Conservation (phyloP, 1,140 invertebrate species). For the Melitaea cinxia region DNA sequence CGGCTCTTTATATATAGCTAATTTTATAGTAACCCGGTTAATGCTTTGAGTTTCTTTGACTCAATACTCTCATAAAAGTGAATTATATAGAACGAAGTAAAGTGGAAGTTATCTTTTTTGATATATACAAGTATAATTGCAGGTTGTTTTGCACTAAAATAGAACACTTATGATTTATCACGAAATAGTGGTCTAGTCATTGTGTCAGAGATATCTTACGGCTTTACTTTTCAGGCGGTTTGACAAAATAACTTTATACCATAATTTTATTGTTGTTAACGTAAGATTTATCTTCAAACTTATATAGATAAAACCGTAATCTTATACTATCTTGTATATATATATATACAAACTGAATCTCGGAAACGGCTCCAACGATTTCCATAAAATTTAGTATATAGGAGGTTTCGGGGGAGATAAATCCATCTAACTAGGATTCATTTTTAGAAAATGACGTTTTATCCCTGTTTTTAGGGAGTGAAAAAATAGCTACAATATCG, state of each 20-base stretch:
- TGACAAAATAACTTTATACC: slow-evolving; percentile 1
- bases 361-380: too few species aligned
- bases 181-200: background rate
- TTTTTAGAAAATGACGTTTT: too few species aligned
- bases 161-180: slow-evolving; percentile 23
- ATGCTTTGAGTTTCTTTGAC: slow-evolving; percentile 15
- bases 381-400: too few species aligned
- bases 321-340: too few species aligned
- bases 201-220: slow-evolving; percentile 1
- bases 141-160: slow-evolving; percentile 4
- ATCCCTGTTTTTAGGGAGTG: too few species aligned
- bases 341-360: too few species aligned
- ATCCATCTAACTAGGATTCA: too few species aligned
- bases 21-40: slow-evolving; percentile 39
- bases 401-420: too few species aligned
- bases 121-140: slow-evolving; percentile 6
- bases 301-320: too few species aligned
- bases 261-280: too few species aligned
- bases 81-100: slow-evolving; percentile 3
- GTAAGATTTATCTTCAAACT: too few species aligned
- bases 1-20: slow-evolving; percentile 30
- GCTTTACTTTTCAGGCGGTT: slow-evolving; percentile 2
- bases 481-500: too few species aligned
- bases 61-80: slow-evolving; percentile 1
- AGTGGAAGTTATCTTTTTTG: slow-evolving; percentile 20